Percentiles rank a stretch among this genome's conserved stretches.
Evolutionary conservation across 1,140 invertebrate genomes (phyloP).

Genomic region (Panulirus ornatus): DNA sequence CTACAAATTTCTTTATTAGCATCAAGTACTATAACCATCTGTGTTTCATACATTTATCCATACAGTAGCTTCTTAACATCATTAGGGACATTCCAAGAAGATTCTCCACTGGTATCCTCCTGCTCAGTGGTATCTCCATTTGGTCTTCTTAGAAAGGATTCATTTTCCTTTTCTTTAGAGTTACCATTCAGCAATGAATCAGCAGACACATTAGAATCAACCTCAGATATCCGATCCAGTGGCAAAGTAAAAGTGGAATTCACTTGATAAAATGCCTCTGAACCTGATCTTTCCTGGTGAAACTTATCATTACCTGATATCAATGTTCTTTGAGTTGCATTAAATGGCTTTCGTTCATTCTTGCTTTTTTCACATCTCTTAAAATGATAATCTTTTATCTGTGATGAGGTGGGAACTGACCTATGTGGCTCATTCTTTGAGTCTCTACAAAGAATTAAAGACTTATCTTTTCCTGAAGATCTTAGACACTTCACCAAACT

Average conservation of each 20-base stretch:
- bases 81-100: conserved; percentile 20
- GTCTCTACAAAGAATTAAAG: not conserved
- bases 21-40: too few relatives aligned
- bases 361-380: not conserved
- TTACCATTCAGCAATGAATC: not conserved
- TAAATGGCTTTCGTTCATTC: not conserved
- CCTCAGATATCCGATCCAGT: conserved; percentile 36
- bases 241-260: conserved; percentile 3
- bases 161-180: too few relatives aligned
- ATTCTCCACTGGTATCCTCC: conserved; percentile 21
- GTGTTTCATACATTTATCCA: not conserved
- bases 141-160: not conserved
- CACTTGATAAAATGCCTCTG: not conserved
- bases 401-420: not conserved
- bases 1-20: too few relatives aligned
- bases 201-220: conserved; percentile 6
- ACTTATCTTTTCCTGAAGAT: not conserved
- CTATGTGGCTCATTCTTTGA: not conserved
- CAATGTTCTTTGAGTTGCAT: not conserved
- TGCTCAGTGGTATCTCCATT: not conserved
- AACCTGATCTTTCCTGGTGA: not conserved
- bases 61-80: conserved; percentile 23
- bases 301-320: not conserved
- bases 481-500: conserved; percentile 19
- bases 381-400: not conserved